Percentiles rank a stretch among this genome's conserved stretches.
These are phyloP conservation scores for Cataglyphis cursor DNA, from an alignment of 2,888 invertebrate genomes.

Conservation along the genomic window DNA sequence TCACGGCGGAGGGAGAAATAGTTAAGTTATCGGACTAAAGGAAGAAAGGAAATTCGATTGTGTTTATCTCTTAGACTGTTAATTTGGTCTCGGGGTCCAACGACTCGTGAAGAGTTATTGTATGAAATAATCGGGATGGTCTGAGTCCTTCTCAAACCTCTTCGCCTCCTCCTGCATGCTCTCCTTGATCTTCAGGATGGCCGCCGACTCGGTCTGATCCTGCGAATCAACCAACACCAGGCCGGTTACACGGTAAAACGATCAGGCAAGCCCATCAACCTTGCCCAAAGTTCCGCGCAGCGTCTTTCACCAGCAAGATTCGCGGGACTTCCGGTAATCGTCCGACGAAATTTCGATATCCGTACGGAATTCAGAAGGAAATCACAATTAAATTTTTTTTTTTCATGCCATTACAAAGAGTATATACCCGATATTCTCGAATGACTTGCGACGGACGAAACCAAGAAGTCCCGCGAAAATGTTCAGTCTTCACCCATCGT, in stretches of 20 bases:
- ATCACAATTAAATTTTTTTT: too few species aligned
- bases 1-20: slow-evolving; percentile 1
- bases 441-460: not conserved
- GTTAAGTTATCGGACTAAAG: slow-evolving; percentile 39
- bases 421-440: not conserved
- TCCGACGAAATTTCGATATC: slow-evolving; percentile 14
- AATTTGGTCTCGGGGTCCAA: slow-evolving; percentile 83
- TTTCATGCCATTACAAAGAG: too few species aligned
- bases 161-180: slow-evolving; percentile 99
- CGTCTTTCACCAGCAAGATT: slow-evolving; percentile 70
- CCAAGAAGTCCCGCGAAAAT: slow-evolving; percentile 56
- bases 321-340: slow-evolving; percentile 51
- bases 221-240: slow-evolving; percentile 87
- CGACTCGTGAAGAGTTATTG: slow-evolving; percentile 90
- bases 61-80: slow-evolving; percentile 73
- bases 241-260: slow-evolving; percentile 85
- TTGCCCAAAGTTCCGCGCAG: slow-evolving; percentile 73
- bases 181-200: slow-evolving; percentile 99
- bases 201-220: slow-evolving; percentile 99
- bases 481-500: slow-evolving; percentile 37
- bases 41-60: slow-evolving; percentile 57
- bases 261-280: slow-evolving; percentile 77
- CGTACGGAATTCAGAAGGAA: slow-evolving; percentile 17
- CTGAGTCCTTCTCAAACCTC: slow-evolving; percentile 99
- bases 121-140: slow-evolving; percentile 99